These are phyloP conservation scores for Pecten maximus DNA, from an alignment of 2,888 invertebrate species.

Conservation along the genomic window DNA sequence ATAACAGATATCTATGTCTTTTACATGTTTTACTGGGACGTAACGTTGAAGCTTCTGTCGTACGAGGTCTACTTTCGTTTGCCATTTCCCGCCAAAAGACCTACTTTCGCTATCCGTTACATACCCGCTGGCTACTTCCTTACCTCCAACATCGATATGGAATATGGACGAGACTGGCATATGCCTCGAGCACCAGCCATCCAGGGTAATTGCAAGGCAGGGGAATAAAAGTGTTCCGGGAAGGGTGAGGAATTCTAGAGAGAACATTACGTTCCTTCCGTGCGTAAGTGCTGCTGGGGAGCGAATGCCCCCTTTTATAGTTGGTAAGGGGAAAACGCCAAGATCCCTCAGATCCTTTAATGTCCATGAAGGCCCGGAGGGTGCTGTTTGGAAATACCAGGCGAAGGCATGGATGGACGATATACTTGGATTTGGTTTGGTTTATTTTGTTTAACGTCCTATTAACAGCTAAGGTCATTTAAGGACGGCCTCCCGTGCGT, in stretches of 20 bases:
- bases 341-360: slow-evolving; percentile 38
- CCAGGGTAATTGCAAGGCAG: slow-evolving; percentile 43
- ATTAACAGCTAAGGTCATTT: too few relatives aligned
- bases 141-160: slow-evolving; percentile 37
- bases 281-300: slow-evolving; percentile 54
- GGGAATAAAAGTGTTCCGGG: slow-evolving; percentile 47
- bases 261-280: slow-evolving; percentile 49
- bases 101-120: too few relatives aligned
- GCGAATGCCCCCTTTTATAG: slow-evolving; percentile 49
- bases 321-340: slow-evolving; percentile 46
- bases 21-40: too few relatives aligned
- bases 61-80: too few relatives aligned
- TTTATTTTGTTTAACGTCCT: too few relatives aligned
- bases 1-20: too few relatives aligned
- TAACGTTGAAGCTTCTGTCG: too few relatives aligned
- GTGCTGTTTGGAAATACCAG: slow-evolving; percentile 39
- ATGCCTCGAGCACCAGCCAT: slow-evolving; percentile 49
- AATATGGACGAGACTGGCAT: slow-evolving; percentile 54
- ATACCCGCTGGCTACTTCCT: background rate
- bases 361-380: slow-evolving; percentile 36
- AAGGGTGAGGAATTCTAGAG: slow-evolving; percentile 35
- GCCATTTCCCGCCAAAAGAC: too few relatives aligned
- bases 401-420: slow-evolving; percentile 40
- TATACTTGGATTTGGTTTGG: too few relatives aligned
- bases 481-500: too few relatives aligned